A percentile compares a stretch with the other conserved stretches of the same genome.
These are phyloP conservation scores for Diprion similis DNA, from an alignment of 1,140 invertebrate species.

Conservation along the genomic window DNA sequence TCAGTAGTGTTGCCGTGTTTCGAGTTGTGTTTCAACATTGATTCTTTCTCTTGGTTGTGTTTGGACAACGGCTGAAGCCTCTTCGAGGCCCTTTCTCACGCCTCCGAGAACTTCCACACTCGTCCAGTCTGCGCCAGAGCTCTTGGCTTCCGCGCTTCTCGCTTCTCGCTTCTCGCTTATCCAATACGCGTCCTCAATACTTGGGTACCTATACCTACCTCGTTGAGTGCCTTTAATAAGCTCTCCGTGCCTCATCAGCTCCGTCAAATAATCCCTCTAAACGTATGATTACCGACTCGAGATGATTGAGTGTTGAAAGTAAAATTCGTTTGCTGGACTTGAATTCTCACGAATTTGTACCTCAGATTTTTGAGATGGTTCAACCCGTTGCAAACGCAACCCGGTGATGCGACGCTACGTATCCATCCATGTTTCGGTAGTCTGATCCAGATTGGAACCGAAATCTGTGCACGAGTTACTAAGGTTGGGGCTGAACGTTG, in stretches of 20 bases:
- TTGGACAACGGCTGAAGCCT: conserved; percentile 10
- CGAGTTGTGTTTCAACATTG: conserved; percentile 18
- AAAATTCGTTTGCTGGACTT: too few species aligned
- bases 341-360: too few species aligned
- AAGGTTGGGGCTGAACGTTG: not conserved
- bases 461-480: too few species aligned
- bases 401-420: too few species aligned
- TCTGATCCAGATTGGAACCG: too few species aligned
- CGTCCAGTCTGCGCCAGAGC: not conserved
- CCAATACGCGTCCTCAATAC: not conserved
- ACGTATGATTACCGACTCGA: too few species aligned
- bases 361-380: too few species aligned
- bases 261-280: not conserved
- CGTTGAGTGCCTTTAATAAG: not conserved
- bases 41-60: conserved; percentile 2
- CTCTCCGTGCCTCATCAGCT: not conserved
- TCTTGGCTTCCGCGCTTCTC: not conserved
- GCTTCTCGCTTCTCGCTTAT: not conserved
- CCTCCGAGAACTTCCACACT: not conserved
- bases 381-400: too few species aligned
- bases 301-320: too few species aligned
- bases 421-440: too few species aligned
- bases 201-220: not conserved
- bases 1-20: conserved; percentile 7
- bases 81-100: not conserved